Percentiles rank a stretch among this genome's conserved stretches.
phyloP scores from a whole-genome alignment of 2,113 vertebrate species.

The Alligator mississippiensis region DNA sequence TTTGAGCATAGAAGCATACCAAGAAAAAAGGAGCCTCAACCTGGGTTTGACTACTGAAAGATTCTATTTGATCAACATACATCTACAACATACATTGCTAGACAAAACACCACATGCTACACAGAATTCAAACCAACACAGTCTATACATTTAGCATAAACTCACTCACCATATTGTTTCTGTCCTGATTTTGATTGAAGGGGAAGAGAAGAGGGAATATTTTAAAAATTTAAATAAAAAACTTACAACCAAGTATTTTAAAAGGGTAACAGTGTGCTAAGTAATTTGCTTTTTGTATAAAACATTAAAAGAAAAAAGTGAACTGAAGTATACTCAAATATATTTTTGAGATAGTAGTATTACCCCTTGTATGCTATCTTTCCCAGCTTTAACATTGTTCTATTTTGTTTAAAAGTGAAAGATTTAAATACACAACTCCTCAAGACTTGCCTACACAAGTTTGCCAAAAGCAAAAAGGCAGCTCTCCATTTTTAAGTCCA shows the following conservation, averaged over 20 bases:
- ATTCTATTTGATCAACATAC: constrained; percentile 15
- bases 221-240: constrained; percentile 54
- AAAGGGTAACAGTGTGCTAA: neutral
- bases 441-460: no score
- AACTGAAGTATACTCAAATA: no score
- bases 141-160: constrained; percentile 50
- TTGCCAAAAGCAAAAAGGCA: no score
- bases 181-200: constrained; percentile 92
- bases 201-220: constrained; percentile 77
- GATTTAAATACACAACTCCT: no score
- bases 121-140: constrained; percentile 51
- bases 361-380: no score
- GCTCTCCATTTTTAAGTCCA: no score
- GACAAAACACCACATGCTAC: constrained; percentile 61
- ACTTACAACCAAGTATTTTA: constrained; percentile 50
- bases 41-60: constrained; percentile 10
- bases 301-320: no score
- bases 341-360: no score
- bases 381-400: no score
- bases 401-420: no score
- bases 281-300: no score
- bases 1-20: neutral
- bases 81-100: neutral
- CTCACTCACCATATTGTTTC: constrained; percentile 97
- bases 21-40: neutral